Percentiles rank a stretch among this genome's conserved stretches.
phyloP scores from a whole-genome alignment of 2,797 vertebrate species.

The Eremophila alpestris region DNA sequence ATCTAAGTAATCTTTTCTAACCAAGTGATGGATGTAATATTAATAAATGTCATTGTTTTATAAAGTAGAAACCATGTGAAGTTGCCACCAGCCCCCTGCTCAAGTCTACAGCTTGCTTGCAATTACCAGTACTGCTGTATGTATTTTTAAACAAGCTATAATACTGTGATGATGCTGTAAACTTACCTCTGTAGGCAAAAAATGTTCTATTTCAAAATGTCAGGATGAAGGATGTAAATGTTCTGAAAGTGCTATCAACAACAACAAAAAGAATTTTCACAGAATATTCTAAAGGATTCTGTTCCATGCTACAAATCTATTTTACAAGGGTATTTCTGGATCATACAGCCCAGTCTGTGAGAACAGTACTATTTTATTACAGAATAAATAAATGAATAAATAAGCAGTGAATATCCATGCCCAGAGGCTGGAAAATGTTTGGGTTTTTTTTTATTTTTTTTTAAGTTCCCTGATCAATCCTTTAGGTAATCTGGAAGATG shows the following conservation, averaged over 20 bases:
- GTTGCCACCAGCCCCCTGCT: constrained; percentile 3
- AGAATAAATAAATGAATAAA: constrained; percentile 61
- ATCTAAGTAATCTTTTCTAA: constrained; percentile 44
- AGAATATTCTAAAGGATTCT: background rate
- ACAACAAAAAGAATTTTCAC: background rate
- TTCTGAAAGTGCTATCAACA: constrained; percentile 47
- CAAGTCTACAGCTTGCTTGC: constrained; percentile 57
- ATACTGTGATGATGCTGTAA: constrained; percentile 59
- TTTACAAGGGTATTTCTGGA: constrained; percentile 51
- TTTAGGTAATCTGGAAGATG: background rate
- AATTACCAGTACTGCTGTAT: constrained; percentile 34
- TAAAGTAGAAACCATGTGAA: constrained; percentile 29
- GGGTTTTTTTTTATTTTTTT: background rate
- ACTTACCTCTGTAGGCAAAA: constrained; percentile 59
- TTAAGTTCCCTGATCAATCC: background rate
- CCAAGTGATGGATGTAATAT: constrained; percentile 32
- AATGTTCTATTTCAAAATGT: constrained; percentile 40
- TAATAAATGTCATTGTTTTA: constrained; percentile 30
- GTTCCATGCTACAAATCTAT: background rate
- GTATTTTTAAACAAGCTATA: constrained; percentile 64
- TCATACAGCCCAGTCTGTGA: constrained; percentile 1
- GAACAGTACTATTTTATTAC: constrained; percentile 67
- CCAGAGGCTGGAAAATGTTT: background rate
- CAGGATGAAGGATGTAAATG: constrained; percentile 57
- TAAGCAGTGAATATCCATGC: constrained; percentile 5